Percentiles rank a stretch among this genome's conserved stretches.
Evolutionary conservation across 37 sponge, comb jelly and placozoan genomes (phyloP).

Genomic region (Diacarnus erythraeanus): DNA sequence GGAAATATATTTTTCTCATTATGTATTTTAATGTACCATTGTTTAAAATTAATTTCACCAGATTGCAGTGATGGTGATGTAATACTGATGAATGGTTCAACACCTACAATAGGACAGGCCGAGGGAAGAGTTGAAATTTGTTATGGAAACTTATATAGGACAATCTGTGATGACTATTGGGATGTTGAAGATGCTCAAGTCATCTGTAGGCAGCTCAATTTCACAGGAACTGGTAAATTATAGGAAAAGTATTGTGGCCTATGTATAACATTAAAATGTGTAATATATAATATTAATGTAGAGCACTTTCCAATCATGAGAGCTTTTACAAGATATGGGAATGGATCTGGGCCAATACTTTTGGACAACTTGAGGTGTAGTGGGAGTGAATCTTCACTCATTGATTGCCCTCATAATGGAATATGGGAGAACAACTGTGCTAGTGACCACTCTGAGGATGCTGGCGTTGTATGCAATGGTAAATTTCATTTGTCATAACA

Average conservation of each 20-base stretch:
- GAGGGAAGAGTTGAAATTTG: constrained; percentile 23
- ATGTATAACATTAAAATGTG: too few relatives aligned
- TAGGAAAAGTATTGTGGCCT: too few relatives aligned
- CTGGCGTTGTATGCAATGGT: constrained; percentile 45
- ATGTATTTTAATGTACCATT: too few relatives aligned
- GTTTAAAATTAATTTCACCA: too few relatives aligned
- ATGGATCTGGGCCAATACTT: constrained; percentile 21
- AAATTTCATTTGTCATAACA: background rate
- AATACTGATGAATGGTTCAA: constrained; percentile 21
- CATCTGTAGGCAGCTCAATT: constrained; percentile 37
- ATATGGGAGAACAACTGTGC: constrained; percentile 22
- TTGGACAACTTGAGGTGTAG: constrained; percentile 14
- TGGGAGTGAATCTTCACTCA: constrained; percentile 1
- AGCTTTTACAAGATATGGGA: constrained; percentile 7
- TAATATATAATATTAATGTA: too few relatives aligned
- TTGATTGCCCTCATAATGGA: constrained; percentile 1
- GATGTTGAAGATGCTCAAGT: constrained; percentile 14
- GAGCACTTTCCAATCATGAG: background rate
- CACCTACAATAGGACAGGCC: background rate
- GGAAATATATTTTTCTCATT: too few relatives aligned
- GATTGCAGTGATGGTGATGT: constrained; percentile 38
- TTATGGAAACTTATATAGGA: background rate
- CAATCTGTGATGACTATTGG: constrained; percentile 28
- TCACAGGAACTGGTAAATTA: constrained; percentile 13
- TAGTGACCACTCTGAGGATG: constrained; percentile 51